These are phyloP conservation scores for Empidonax traillii DNA, from an alignment of 2,113 vertebrate species.

Conservation along the genomic window DNA sequence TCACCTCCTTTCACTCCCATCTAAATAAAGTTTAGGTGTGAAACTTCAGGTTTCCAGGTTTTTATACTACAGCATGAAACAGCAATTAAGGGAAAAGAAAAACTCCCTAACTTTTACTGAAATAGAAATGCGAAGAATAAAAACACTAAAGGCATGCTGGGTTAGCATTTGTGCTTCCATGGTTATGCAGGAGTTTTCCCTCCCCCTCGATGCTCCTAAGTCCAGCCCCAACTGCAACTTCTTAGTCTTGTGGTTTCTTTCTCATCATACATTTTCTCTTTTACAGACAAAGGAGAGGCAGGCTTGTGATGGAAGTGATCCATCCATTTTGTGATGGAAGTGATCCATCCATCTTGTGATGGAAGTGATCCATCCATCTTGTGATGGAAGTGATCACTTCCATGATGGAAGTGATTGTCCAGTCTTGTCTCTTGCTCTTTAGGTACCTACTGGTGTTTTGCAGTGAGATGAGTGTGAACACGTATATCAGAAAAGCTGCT, in stretches of 20 bases:
- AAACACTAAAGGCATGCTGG: background rate
- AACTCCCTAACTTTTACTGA: background rate
- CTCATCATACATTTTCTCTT: background rate
- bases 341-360: background rate
- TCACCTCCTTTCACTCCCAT: background rate
- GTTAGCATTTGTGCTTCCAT: background rate
- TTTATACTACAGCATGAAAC: background rate
- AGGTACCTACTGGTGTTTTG: background rate
- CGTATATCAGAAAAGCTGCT: background rate
- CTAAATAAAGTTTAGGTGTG: background rate
- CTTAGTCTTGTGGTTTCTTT: background rate
- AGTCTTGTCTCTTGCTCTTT: background rate
- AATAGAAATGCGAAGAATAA: background rate
- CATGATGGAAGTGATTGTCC: background rate
- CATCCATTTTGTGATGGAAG: background rate
- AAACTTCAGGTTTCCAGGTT: background rate
- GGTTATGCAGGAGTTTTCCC: background rate
- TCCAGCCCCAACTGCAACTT: background rate
- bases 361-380: background rate
- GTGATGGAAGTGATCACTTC: background rate
- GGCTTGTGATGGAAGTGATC: background rate
- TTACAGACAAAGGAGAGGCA: background rate
- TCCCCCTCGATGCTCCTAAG: background rate
- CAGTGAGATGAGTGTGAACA: background rate
- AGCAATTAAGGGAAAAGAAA: background rate